These are phyloP conservation scores for Trilocha varians DNA, from an alignment of 2,888 invertebrate species.

Conservation along the genomic window DNA sequence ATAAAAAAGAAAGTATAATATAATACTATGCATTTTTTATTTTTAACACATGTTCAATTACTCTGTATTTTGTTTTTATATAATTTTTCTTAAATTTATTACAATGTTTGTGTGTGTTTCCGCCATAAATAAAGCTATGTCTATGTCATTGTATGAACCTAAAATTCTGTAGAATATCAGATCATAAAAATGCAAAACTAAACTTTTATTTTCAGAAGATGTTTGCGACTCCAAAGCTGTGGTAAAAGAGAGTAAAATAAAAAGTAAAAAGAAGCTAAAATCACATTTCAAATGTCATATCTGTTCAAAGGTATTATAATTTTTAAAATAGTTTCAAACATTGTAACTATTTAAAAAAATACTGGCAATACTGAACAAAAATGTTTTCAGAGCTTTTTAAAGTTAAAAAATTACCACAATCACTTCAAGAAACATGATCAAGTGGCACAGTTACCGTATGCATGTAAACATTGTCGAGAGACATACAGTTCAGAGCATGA, in stretches of 20 bases:
- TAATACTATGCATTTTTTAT: slow-evolving; percentile 4
- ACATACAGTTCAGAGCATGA: slow-evolving; percentile 61
- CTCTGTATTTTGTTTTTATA: too few species aligned
- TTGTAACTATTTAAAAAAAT: too few species aligned
- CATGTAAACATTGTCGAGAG: slow-evolving; percentile 57
- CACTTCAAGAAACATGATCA: slow-evolving; percentile 33
- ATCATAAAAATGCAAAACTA: not conserved
- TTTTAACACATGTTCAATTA: too few species aligned
- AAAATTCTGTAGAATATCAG: not conserved
- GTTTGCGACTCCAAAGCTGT: not conserved
- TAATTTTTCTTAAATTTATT: too few species aligned
- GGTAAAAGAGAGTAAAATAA: slow-evolving; percentile 2
- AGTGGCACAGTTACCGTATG: slow-evolving; percentile 13
- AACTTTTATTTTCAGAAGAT: not conserved
- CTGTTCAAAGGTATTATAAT: slow-evolving; percentile 27
- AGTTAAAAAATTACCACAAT: slow-evolving; percentile 22
- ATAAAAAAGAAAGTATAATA: too few species aligned
- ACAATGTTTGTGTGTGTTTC: too few species aligned
- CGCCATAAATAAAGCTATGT: too few species aligned
- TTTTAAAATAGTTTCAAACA: slow-evolving; percentile 1
- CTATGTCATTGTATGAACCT: too few species aligned
- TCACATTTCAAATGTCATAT: slow-evolving; percentile 16
- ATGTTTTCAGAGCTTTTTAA: slow-evolving; percentile 42
- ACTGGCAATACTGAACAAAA: too few species aligned
- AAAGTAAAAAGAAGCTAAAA: slow-evolving; percentile 7